Conservation (phyloP, 2,888 invertebrate genomes). For the Sepiola atlantica region DNA sequence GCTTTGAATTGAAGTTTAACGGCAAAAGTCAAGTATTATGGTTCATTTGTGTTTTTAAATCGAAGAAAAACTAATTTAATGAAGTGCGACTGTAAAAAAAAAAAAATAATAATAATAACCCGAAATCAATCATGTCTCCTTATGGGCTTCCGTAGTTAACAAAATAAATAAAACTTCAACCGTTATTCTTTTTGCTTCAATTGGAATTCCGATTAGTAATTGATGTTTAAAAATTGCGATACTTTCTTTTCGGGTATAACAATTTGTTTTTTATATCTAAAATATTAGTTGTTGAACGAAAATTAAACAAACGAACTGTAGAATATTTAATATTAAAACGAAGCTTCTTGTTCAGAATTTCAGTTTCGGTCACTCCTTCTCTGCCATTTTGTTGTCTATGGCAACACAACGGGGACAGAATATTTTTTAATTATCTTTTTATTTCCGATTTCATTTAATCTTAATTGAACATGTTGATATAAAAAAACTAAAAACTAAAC, state of each 20-base stretch:
- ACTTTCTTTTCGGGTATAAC: neutral
- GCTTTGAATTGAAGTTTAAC: too few relatives aligned
- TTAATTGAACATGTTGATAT: neutral
- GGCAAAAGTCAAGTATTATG: too few relatives aligned
- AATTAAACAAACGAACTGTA: neutral
- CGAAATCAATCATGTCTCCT: neutral
- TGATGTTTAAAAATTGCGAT: neutral
- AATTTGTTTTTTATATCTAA: neutral
- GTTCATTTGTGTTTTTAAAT: too few relatives aligned
- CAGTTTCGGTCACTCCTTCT: neutral
- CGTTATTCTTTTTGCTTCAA: neutral
- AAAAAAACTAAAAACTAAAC: neutral
- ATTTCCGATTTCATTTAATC: neutral
- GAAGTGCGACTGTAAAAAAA: too few relatives aligned
- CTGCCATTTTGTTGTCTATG: conserved; percentile 21
- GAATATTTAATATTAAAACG: neutral
- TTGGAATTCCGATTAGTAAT: neutral
- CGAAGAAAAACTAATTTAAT: too few relatives aligned
- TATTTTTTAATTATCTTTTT: neutral
- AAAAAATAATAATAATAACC: too few relatives aligned
- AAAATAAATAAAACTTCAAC: neutral
- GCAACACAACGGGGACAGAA: neutral
- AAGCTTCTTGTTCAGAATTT: neutral
- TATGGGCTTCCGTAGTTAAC: conserved; percentile 32
- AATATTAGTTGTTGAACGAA: neutral